phyloP scores from a whole-genome alignment of 35 echinoderm and acorn worm species.

The Chiridota heheva region DNA sequence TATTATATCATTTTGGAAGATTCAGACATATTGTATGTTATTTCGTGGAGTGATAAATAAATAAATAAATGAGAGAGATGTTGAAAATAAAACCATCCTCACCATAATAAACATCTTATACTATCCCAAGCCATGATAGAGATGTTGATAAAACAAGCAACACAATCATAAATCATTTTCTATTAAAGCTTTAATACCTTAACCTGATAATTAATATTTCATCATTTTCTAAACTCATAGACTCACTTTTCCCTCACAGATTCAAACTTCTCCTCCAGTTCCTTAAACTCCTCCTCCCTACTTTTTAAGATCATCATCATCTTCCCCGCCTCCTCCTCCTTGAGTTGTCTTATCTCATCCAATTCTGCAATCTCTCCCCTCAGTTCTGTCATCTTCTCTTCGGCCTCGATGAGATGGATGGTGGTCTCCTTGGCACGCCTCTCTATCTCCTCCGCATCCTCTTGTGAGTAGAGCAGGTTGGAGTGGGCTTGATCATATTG shows the following conservation, averaged over 20 bases:
- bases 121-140: too few relatives aligned
- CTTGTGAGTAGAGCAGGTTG: constrained; percentile 42
- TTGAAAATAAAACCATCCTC: too few relatives aligned
- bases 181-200: neutral
- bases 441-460: constrained; percentile 71
- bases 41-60: too few relatives aligned
- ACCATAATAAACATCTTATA: too few relatives aligned
- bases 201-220: neutral
- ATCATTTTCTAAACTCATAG: neutral
- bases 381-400: constrained; percentile 53
- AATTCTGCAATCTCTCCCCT: constrained; percentile 53
- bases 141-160: too few relatives aligned
- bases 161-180: too few relatives aligned
- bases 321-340: constrained; percentile 39
- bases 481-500: constrained; percentile 52
- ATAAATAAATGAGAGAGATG: too few relatives aligned
- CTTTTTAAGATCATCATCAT: constrained; percentile 30
- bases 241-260: constrained; percentile 47
- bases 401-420: constrained; percentile 48
- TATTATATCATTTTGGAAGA: too few relatives aligned
- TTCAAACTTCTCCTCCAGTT: constrained; percentile 64
- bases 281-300: constrained; percentile 61
- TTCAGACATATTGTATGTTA: too few relatives aligned
- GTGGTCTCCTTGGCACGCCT: constrained; percentile 56
- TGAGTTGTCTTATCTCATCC: constrained; percentile 30